A percentile compares a stretch with the other conserved stretches of the same genome.
phyloP scores from a whole-genome alignment of 2,888 invertebrate species.

The Encarsia formosa region DNA sequence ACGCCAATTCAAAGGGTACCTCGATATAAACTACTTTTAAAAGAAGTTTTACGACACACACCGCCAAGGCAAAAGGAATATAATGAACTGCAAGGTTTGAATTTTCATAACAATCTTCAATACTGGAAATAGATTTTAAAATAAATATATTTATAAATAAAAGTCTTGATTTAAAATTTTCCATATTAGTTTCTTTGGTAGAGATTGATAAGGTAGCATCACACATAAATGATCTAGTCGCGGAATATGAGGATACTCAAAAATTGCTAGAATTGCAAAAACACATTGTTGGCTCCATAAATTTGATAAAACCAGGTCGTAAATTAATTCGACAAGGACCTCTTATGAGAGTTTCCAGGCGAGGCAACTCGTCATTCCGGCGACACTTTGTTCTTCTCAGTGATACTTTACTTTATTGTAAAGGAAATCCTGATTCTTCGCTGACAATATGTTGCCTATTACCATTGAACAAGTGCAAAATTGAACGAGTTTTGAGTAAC shows the following conservation, averaged over 20 bases:
- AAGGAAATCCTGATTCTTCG: constrained; percentile 59
- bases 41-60: constrained; percentile 64
- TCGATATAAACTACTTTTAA: constrained; percentile 67
- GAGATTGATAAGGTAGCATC: constrained; percentile 65
- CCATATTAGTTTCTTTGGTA: constrained; percentile 61
- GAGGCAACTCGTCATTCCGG: constrained; percentile 47
- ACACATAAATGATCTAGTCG: constrained; percentile 70
- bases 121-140: neutral
- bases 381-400: constrained; percentile 68
- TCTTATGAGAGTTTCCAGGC: constrained; percentile 57
- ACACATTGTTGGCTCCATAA: constrained; percentile 58
- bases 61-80: constrained; percentile 58
- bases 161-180: constrained; percentile 7
- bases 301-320: constrained; percentile 66
- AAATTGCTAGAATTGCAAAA: constrained; percentile 65
- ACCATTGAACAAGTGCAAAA: constrained; percentile 66
- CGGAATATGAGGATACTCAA: constrained; percentile 69
- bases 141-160: neutral
- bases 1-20: constrained; percentile 77
- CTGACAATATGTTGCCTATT: constrained; percentile 65
- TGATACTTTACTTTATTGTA: constrained; percentile 72
- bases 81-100: constrained; percentile 53
- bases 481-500: constrained; percentile 58
- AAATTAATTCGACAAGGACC: constrained; percentile 66
- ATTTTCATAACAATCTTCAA: too few species aligned